A percentile compares a stretch with the other conserved stretches of the same genome.
Conservation (phyloP, 2,113 vertebrate species). For the Tenrec ecaudatus region DNA sequence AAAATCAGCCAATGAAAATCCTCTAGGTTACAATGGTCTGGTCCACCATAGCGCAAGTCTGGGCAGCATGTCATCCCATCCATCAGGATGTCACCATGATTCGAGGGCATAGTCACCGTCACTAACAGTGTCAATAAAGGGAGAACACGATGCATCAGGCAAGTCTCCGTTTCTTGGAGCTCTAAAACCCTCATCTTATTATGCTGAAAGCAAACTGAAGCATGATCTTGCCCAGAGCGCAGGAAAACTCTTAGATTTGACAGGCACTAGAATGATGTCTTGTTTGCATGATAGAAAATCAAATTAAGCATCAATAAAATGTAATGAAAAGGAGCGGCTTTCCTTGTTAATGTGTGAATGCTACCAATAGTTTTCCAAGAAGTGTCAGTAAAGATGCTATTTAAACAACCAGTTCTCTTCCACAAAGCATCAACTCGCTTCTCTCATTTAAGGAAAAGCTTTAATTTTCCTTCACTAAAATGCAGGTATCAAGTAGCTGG, state of each 20-base stretch:
- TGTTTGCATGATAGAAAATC: constrained; percentile 41
- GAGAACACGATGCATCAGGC: neutral
- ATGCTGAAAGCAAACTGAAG: neutral
- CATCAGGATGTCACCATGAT: neutral
- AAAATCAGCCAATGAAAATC: neutral
- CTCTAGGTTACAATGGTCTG: neutral
- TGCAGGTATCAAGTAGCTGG: constrained; percentile 56
- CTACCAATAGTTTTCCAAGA: neutral
- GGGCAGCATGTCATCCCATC: neutral
- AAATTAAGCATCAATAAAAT: constrained; percentile 44
- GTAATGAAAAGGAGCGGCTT: constrained; percentile 30
- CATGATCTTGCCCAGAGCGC: neutral
- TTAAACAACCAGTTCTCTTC: constrained; percentile 29
- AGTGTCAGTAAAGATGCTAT: constrained; percentile 13
- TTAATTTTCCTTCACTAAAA: constrained; percentile 67
- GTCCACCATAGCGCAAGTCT: neutral
- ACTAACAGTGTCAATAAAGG: neutral
- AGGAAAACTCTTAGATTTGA: neutral
- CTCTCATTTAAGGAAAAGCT: constrained; percentile 49
- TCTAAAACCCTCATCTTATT: constrained; percentile 30
- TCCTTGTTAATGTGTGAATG: constrained; percentile 42
- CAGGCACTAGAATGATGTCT: neutral
- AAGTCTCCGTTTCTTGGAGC: neutral
- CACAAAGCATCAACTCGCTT: constrained; percentile 41
- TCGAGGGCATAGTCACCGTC: neutral